These are phyloP conservation scores for Ctenomys sociabilis DNA, from an alignment of 2,113 vertebrate genomes.

Conservation along the genomic window DNA sequence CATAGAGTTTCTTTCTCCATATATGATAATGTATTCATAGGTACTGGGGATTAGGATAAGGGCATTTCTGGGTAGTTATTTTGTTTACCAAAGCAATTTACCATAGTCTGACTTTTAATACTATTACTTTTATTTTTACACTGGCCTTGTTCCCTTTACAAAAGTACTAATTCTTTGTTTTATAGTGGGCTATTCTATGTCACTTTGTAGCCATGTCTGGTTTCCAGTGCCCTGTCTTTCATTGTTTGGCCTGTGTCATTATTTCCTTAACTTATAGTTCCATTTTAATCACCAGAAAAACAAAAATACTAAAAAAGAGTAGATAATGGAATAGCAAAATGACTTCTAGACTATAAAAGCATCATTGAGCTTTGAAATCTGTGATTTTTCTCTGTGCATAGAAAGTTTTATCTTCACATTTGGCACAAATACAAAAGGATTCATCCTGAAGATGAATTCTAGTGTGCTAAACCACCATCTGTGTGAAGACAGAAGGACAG, in stretches of 20 bases:
- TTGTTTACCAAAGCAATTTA: background rate
- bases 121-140: background rate
- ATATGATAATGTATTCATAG: background rate
- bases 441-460: constrained; percentile 14
- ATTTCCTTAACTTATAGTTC: background rate
- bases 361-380: background rate
- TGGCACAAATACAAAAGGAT: background rate
- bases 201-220: background rate
- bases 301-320: constrained; percentile 40
- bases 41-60: background rate
- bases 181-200: background rate
- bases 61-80: background rate
- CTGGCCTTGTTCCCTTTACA: background rate
- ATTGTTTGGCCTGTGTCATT: background rate
- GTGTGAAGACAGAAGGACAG: constrained; percentile 22
- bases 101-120: background rate
- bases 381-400: background rate
- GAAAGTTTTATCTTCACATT: constrained; percentile 26
- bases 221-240: background rate
- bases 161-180: background rate
- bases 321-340: background rate
- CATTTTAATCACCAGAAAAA: background rate
- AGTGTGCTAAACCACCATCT: constrained; percentile 9
- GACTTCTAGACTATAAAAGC: background rate
- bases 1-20: background rate